Conservation (phyloP, 2,113 vertebrate genomes). For the Rynchops niger region DNA sequence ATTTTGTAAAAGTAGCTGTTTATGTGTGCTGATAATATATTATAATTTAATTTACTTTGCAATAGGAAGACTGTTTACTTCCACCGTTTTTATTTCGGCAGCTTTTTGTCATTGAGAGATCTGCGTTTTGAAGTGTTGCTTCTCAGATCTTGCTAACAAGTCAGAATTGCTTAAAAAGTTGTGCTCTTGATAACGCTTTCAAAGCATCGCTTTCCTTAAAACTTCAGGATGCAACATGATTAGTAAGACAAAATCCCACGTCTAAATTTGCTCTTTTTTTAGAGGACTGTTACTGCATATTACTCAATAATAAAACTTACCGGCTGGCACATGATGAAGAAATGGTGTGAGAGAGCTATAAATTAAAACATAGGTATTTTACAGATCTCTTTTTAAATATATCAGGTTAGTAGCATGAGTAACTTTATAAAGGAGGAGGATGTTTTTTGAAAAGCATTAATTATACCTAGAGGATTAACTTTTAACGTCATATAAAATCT, state of each 20-base stretch:
- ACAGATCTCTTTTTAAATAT: background rate
- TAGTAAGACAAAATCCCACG: background rate
- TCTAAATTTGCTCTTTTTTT: background rate
- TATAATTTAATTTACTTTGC: background rate
- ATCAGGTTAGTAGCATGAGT: background rate
- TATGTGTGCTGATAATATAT: background rate
- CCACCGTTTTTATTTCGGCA: background rate
- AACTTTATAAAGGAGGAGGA: background rate
- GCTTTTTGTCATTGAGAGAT: background rate
- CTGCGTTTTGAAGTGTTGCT: background rate
- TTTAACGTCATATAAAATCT: background rate
- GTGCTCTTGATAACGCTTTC: background rate
- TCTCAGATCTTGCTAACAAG: background rate
- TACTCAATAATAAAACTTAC: background rate
- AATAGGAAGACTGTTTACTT: background rate
- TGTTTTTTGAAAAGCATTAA: slow-evolving; percentile 4
- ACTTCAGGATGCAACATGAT: background rate
- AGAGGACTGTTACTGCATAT: background rate
- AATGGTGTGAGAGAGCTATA: background rate
- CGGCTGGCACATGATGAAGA: background rate
- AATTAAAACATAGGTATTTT: background rate
- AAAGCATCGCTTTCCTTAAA: background rate
- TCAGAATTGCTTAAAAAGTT: background rate
- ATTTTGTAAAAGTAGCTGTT: background rate
- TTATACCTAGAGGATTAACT: background rate